Conservation (phyloP, 2,888 invertebrate genomes). For the Azorinus chamasolen region DNA sequence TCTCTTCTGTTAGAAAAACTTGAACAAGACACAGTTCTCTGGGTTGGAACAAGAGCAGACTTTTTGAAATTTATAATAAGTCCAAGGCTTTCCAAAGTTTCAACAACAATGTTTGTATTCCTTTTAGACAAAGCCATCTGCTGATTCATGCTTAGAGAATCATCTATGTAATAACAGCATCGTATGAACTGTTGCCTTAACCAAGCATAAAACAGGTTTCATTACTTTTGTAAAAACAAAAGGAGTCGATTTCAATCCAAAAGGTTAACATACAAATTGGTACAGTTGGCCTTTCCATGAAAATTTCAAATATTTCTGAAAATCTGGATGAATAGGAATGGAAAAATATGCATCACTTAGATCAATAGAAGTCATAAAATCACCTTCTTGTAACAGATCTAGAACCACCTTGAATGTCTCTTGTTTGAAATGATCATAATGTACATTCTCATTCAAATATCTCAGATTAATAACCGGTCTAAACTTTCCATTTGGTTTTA, state of each 20-base stretch:
- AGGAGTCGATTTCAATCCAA: conserved; percentile 42
- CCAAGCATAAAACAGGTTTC: conserved; percentile 30
- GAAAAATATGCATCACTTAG: conserved; percentile 31
- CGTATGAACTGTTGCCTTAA: conserved; percentile 16
- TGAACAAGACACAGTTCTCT: too few relatives aligned
- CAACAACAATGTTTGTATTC: conserved; percentile 22
- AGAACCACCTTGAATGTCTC: not conserved
- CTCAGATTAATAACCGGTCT: not conserved
- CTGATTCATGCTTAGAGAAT: conserved; percentile 44
- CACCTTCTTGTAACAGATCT: not conserved
- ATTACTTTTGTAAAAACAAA: conserved; percentile 48
- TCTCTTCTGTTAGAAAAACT: conserved; percentile 23
- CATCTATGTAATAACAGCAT: conserved; percentile 50
- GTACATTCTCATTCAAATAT: too few relatives aligned
- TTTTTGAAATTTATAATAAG: not conserved
- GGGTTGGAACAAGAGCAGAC: too few relatives aligned
- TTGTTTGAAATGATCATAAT: not conserved
- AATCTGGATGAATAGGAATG: conserved; percentile 24
- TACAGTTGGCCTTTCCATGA: conserved; percentile 28
- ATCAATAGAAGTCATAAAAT: too few relatives aligned
- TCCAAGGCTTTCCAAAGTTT: conserved; percentile 33
- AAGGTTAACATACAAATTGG: conserved; percentile 35
- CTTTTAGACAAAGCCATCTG: conserved; percentile 3
- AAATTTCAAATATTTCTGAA: conserved; percentile 10
- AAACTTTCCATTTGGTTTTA: conserved; percentile 1